Evolutionary conservation across 2,113 vertebrate species (phyloP), one percentile per base, ranked within the genome.

Genomic region (Bubo scandiacus): DNA sequence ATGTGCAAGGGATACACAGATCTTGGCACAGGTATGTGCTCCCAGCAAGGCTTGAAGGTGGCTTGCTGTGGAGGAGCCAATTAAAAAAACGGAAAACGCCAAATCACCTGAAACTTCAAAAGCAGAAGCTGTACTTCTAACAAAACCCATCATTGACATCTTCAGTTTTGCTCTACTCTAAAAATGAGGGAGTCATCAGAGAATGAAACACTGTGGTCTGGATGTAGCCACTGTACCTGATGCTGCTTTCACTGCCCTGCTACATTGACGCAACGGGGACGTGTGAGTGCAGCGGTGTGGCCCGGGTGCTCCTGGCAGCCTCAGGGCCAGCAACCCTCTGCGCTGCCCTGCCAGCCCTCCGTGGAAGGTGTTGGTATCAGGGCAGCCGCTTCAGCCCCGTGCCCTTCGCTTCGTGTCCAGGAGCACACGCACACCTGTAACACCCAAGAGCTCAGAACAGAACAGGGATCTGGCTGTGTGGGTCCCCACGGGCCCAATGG

Each of bases 241-340:
- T 15, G 61, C 38, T 40, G 81, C 34, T 25, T 10, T 30, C 42
- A 11, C 40, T 34, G 57, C 57, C 15, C 47, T 62, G 75, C 18
- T 36, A 17, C 43, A 11, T 8, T 6, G 2, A 40, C n/a, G 17
- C 30, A 8, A 9, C 5, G 22, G 15, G 58, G 51, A 23, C 17
- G 30, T 4, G 5, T 4, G 23, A 29, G 57, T 1, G 34, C 3
- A 9, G 34, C 49, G 18, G 3, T 2, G 15, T 1, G 6, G 21
- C 18, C 27, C 1, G 0, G 27, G 8, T 5, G 25, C 42, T 67
- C n/a, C 67, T 5, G 42, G 23, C 36, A 29, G 38, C 25, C 38
- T 20, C 1, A 4, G 30, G 57, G 32, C n/a, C 43, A 58, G 43
- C n/a, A 9, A 5, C 21, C 13, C 30, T 30, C 38, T 49, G 58